Percentiles rank a stretch among this genome's conserved stretches.
These are phyloP conservation scores for Mesorhabditis belari DNA, from an alignment of 2,888 invertebrate species.

Conservation along the genomic window DNA sequence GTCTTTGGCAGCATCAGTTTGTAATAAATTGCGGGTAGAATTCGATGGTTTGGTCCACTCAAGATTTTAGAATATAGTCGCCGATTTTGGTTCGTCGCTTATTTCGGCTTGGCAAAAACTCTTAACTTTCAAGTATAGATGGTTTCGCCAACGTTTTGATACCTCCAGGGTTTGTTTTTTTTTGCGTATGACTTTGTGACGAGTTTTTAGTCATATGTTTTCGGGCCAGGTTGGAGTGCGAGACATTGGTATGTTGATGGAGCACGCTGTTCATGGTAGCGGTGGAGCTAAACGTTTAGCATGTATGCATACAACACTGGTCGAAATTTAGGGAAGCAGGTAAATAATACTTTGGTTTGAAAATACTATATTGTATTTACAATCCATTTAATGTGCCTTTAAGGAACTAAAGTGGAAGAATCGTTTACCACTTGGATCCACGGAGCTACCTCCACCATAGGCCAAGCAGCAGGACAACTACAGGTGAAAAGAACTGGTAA, in stretches of 20 bases:
- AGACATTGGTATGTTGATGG: constrained; percentile 68
- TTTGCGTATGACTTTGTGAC: not conserved
- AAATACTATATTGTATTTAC: too few relatives aligned
- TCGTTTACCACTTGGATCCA: too few relatives aligned
- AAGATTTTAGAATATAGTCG: constrained; percentile 5
- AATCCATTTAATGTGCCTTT: too few relatives aligned
- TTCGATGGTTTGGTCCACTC: not conserved
- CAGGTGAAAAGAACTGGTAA: too few relatives aligned
- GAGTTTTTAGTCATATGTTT: constrained; percentile 70
- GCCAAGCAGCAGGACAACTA: too few relatives aligned
- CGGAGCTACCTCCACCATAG: too few relatives aligned
- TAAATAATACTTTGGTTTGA: too few relatives aligned
- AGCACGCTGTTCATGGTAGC: constrained; percentile 34
- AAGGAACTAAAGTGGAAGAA: too few relatives aligned
- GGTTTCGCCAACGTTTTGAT: constrained; percentile 13
- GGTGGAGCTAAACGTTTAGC: constrained; percentile 40
- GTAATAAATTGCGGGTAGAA: constrained; percentile 18
- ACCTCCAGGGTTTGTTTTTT: constrained; percentile 18
- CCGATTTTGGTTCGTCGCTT: constrained; percentile 74
- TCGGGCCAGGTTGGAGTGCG: constrained; percentile 86
- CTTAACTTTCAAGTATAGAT: constrained; percentile 81
- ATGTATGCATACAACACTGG: constrained; percentile 35
- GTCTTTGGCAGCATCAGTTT: constrained; percentile 53
- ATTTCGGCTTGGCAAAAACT: constrained; percentile 76
- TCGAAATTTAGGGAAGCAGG: constrained; percentile 40